Evolutionary conservation across 2,888 invertebrate species (phyloP), one percentile per base, ranked within the genome.

Genomic region (Dioctria rufipes): DNA sequence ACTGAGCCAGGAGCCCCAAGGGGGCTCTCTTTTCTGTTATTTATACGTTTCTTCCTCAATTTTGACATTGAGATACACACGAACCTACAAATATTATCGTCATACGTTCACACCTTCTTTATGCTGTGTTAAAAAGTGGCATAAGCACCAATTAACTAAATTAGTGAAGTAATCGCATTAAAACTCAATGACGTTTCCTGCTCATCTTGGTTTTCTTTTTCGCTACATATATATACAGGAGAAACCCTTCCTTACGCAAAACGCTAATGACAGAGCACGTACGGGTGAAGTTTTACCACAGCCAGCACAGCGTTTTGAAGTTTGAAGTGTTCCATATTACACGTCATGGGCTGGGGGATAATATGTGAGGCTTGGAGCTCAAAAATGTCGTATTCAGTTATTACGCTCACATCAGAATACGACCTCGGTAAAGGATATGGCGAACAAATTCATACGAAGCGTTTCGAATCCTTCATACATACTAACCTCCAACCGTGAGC

Each of bases 151-250:
- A 71, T 71, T 71, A 71, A 51, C 46, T 42, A 49, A 67, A 67
- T 67, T 67, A 66, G 40, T 9, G n/a, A 42, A 49, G 67, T 67
- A 67, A 67, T 67, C 54, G 54, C 71, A 71, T 71, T 71, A 71
- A 51, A 11, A 54, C 71, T 71, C 54, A 54, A 71, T 54, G 40
- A n/a, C 40, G 37, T 39, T 40, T n/a, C 6, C 54, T 54, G 25
- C 39, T 71, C 6, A 5, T 39, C 11, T 11, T 40, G 51, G 11
- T n/a, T n/a, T 4, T n/a, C 43, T n/a, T 66, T 43, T 65, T 6
- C 25, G 11, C 66, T 54, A 25, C 25, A 25, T 25, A 25, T 25
- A 25, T 25, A 11, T 54, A 3, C 54, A 8, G 4, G 54, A n/a
- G n/a, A 11, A 2, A 4, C 11, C 4, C 54, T 58, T 54, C n/a